Percentiles rank a stretch among this genome's conserved stretches.
Conservation (phyloP, 2,888 invertebrate species). For the Adelognathus sp. region DNA sequence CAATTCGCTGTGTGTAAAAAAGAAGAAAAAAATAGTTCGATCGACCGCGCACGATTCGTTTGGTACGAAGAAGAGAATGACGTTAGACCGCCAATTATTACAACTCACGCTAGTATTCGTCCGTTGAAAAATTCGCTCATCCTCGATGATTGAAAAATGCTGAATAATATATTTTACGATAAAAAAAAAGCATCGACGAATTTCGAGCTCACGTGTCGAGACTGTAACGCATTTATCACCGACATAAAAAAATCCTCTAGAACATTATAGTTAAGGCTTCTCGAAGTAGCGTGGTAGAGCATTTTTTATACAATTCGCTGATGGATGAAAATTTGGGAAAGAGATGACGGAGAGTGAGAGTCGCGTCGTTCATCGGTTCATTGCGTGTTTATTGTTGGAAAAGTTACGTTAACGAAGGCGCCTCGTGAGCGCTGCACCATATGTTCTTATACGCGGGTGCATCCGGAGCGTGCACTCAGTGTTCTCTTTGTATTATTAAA, state of each 20-base stretch:
- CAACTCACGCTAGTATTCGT: neutral
- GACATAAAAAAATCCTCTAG: slow-evolving; percentile 36
- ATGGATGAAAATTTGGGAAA: slow-evolving; percentile 21
- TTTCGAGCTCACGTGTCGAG: slow-evolving; percentile 11
- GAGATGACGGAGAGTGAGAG: slow-evolving; percentile 2
- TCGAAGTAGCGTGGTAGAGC: slow-evolving; percentile 51
- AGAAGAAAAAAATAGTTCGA: slow-evolving; percentile 8
- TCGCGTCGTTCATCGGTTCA: slow-evolving; percentile 54
- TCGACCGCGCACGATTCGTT: neutral
- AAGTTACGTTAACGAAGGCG: slow-evolving; percentile 50
- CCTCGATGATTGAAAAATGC: neutral
- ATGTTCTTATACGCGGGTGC: slow-evolving; percentile 31
- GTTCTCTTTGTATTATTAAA: slow-evolving; percentile 26
- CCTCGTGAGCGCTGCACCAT: slow-evolving; percentile 12
- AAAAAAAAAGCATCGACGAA: neutral
- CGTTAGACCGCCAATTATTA: neutral
- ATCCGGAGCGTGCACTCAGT: slow-evolving; percentile 28
- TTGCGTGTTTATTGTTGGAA: slow-evolving; percentile 56
- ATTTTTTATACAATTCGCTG: slow-evolving; percentile 50
- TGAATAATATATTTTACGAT: slow-evolving; percentile 32
- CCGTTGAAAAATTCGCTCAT: neutral
- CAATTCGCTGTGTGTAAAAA: neutral
- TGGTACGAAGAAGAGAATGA: neutral
- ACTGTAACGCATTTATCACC: slow-evolving; percentile 21
- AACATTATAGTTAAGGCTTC: slow-evolving; percentile 40